Conservation (phyloP, 2,888 invertebrate species). For the Adineta ricciae region DNA sequence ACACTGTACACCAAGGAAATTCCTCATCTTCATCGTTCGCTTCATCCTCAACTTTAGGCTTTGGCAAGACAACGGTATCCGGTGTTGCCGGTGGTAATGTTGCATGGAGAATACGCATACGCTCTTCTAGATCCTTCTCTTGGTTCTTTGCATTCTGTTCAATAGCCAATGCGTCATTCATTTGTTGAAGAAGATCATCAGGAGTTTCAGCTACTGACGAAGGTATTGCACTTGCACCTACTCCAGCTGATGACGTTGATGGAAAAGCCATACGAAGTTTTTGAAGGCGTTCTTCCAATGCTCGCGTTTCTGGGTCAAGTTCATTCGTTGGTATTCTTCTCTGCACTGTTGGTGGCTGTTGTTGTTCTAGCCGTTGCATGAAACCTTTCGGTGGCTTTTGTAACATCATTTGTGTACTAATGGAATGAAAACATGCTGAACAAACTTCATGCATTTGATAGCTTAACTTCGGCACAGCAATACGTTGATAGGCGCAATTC, state of each 20-base stretch:
- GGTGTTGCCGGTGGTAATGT: neutral
- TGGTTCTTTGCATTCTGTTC: neutral
- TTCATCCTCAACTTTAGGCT: neutral
- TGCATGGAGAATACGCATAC: neutral
- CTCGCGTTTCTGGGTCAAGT: neutral
- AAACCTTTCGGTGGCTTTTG: neutral
- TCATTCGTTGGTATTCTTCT: neutral
- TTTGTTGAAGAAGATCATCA: neutral
- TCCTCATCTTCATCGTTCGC: neutral
- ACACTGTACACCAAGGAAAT: constrained; percentile 12
- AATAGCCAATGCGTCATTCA: neutral
- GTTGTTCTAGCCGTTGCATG: neutral
- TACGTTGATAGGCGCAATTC: neutral
- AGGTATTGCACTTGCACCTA: too few relatives aligned
- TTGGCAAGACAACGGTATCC: neutral
- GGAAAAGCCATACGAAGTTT: neutral
- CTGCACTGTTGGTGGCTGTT: neutral
- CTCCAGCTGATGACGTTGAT: neutral
- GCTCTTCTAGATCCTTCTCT: neutral
- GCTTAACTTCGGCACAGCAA: neutral
- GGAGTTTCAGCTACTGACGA: neutral
- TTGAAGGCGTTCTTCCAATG: neutral
- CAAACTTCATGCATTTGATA: constrained; percentile 18
- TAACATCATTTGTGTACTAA: neutral
- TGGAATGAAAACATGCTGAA: neutral